These are phyloP conservation scores for Charadrius vociferus DNA, from an alignment of 2,113 vertebrate species.

Conservation along the genomic window DNA sequence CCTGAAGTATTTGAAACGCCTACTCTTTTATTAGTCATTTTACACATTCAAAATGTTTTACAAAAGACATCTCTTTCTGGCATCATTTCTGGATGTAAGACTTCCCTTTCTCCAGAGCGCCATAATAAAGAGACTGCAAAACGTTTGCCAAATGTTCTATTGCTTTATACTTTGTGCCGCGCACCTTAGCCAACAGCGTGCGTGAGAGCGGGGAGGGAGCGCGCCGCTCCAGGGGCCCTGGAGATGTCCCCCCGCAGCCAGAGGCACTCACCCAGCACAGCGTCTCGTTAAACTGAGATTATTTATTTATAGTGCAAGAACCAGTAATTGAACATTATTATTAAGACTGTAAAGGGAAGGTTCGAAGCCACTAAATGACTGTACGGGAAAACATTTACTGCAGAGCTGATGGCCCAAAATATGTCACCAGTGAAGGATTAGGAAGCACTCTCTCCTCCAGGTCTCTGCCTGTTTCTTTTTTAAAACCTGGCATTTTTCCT, in stretches of 20 bases:
- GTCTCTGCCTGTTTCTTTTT: slow-evolving; percentile 52
- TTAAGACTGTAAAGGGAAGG: slow-evolving; percentile 26
- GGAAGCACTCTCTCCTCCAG: slow-evolving; percentile 36
- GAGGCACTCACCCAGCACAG: background rate
- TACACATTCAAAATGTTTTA: background rate
- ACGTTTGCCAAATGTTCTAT: background rate
- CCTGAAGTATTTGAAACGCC: background rate
- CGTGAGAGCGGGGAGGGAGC: rapidly evolving
- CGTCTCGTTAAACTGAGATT: background rate
- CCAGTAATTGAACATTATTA: slow-evolving; percentile 23
- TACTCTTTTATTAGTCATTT: slow-evolving; percentile 6
- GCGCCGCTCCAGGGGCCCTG: rapidly evolving
- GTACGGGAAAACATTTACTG: slow-evolving; percentile 9
- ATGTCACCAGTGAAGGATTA: slow-evolving; percentile 46
- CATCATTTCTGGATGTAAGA: background rate
- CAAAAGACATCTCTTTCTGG: background rate
- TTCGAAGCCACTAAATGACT: background rate
- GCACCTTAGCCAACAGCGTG: rapidly evolving
- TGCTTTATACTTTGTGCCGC: background rate
- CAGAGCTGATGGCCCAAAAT: slow-evolving; percentile 31
- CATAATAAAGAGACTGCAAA: background rate
- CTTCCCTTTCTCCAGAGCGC: background rate
- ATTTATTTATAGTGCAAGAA: slow-evolving; percentile 37
- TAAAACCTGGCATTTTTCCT: slow-evolving; percentile 62
- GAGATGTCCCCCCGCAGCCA: rapidly evolving